These are phyloP conservation scores for Ceyx cyanopectus DNA, from an alignment of 2,113 vertebrate genomes.

Conservation along the genomic window DNA sequence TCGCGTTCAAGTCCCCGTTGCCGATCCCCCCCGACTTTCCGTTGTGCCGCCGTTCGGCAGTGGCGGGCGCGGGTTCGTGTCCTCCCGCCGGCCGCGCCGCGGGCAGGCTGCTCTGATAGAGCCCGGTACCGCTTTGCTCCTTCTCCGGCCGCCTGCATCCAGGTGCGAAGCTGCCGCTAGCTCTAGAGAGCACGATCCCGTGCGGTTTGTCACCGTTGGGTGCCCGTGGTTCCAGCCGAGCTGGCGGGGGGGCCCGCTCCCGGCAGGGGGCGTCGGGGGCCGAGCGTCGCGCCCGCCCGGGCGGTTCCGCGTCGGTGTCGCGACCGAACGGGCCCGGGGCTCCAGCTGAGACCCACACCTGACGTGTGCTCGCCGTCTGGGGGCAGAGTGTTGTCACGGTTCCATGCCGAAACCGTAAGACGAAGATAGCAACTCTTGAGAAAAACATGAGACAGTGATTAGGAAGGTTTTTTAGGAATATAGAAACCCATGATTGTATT, in stretches of 20 bases:
- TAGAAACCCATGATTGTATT: neutral
- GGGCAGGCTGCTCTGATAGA: rapidly evolving
- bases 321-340: no score
- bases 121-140: neutral
- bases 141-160: neutral
- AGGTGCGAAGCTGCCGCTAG: no score
- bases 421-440: neutral
- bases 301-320: neutral
- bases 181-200: no score
- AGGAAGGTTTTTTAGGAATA: neutral
- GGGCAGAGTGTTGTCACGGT: no score
- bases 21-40: rapidly evolving
- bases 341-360: neutral
- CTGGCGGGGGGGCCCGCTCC: neutral
- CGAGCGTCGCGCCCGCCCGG: neutral
- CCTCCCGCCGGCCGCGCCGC: neutral
- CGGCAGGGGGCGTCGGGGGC: neutral
- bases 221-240: no score
- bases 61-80: rapidly evolving
- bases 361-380: neutral
- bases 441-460: neutral
- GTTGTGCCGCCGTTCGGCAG: neutral
- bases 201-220: no score
- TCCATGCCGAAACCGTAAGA: neutral
- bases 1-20: neutral